Percentiles rank a stretch among this genome's conserved stretches.
Evolutionary conservation across 2,888 invertebrate species (phyloP).

Genomic region (Sisyra terminalis): DNA sequence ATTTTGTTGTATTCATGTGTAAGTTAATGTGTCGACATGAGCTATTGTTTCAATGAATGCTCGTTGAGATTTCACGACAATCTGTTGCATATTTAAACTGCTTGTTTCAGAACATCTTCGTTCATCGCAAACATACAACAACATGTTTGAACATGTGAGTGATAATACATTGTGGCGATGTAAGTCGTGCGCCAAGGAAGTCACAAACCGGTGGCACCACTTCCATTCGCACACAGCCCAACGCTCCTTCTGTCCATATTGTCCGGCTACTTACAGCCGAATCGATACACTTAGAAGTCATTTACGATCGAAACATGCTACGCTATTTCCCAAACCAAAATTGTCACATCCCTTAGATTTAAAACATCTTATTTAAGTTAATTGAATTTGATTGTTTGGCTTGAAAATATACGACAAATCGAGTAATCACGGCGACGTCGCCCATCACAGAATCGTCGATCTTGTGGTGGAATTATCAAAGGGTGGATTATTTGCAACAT

Average conservation of each 20-base stretch:
- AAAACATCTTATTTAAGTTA: background rate
- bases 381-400: no score
- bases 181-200: conserved; percentile 70
- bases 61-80: no score
- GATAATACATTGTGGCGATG: conserved; percentile 65
- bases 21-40: no score
- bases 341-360: background rate
- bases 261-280: conserved; percentile 74
- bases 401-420: no score
- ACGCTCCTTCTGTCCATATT: conserved; percentile 67
- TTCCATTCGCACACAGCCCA: conserved; percentile 70
- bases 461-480: no score
- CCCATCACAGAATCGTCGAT: no score
- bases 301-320: conserved; percentile 57
- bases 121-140: conserved; percentile 52
- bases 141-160: conserved; percentile 50
- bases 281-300: conserved; percentile 75
- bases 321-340: conserved; percentile 14
- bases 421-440: no score
- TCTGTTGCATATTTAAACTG: background rate
- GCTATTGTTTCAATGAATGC: no score
- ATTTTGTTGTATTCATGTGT: no score
- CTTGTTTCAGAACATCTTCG: conserved; percentile 22
- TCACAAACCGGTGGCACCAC: conserved; percentile 79
- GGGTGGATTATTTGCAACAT: no score